phyloP scores from a whole-genome alignment of 2,888 invertebrate species.

The Ptilodon capucinus region DNA sequence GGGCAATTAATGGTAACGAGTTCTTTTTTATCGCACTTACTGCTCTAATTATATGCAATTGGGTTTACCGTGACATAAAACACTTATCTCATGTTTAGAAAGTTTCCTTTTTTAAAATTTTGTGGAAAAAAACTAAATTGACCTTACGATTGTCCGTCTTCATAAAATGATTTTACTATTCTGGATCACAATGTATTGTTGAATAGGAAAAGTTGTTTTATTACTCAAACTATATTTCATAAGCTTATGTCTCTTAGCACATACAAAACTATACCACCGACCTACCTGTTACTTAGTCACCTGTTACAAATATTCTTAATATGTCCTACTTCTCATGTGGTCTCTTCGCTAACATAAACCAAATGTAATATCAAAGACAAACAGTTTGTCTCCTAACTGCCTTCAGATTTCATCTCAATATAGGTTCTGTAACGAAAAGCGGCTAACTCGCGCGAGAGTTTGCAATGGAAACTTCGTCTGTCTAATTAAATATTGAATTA shows the following conservation, averaged over 20 bases:
- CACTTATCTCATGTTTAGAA: constrained; percentile 16
- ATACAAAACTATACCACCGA: not conserved
- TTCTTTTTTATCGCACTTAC: constrained; percentile 20
- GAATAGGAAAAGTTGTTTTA: no score
- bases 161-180: no score
- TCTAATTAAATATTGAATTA: constrained; percentile 6
- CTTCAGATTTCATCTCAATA: constrained; percentile 7
- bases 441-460: not conserved
- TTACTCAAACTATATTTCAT: not conserved
- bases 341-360: not conserved
- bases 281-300: not conserved
- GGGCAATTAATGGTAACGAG: constrained; percentile 15
- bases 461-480: constrained; percentile 11
- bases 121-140: not conserved
- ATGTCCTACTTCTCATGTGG: not conserved
- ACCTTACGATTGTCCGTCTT: no score
- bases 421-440: not conserved
- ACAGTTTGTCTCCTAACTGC: constrained; percentile 9
- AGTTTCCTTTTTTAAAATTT: constrained; percentile 2
- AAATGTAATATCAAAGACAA: constrained; percentile 14
- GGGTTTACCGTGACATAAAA: constrained; percentile 18
- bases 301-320: not conserved
- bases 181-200: no score
- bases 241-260: not conserved
- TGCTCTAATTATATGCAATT: constrained; percentile 22